Conservation (phyloP, 2,888 invertebrate species). For the Dugesia japonica region DNA sequence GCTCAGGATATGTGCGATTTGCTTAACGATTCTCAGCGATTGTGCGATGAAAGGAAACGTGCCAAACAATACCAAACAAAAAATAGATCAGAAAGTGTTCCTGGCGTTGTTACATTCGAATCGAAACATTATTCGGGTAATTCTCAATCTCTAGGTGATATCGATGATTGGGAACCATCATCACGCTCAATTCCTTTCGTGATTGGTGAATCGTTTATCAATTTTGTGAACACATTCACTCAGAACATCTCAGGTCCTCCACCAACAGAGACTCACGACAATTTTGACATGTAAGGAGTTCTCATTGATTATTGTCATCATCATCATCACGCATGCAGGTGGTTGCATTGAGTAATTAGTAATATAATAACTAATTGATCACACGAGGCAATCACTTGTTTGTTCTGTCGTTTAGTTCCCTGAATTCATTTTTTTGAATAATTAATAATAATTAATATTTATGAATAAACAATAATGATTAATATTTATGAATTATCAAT, state of each 20-base stretch:
- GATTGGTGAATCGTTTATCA: neutral
- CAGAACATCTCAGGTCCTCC: neutral
- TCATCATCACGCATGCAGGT: no score
- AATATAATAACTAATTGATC: no score
- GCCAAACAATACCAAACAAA: neutral
- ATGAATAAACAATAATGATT: no score
- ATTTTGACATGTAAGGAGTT: slow-evolving; percentile 13
- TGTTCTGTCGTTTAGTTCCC: no score
- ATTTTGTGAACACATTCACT: neutral
- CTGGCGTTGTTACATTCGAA: neutral
- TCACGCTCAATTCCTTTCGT: neutral
- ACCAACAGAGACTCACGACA: neutral
- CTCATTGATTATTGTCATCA: no score
- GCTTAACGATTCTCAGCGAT: neutral
- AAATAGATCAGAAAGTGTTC: neutral
- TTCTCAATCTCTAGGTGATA: neutral
- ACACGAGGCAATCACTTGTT: no score
- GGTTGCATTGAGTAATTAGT: no score
- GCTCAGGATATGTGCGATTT: neutral
- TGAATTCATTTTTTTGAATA: no score
- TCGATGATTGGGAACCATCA: slow-evolving; percentile 16
- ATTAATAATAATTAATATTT: no score
- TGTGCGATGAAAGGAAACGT: neutral
- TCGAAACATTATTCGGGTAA: neutral
- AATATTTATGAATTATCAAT: no score